These are phyloP conservation scores for Tiphia femorata DNA, from an alignment of 2,888 invertebrate genomes.

Conservation along the genomic window DNA sequence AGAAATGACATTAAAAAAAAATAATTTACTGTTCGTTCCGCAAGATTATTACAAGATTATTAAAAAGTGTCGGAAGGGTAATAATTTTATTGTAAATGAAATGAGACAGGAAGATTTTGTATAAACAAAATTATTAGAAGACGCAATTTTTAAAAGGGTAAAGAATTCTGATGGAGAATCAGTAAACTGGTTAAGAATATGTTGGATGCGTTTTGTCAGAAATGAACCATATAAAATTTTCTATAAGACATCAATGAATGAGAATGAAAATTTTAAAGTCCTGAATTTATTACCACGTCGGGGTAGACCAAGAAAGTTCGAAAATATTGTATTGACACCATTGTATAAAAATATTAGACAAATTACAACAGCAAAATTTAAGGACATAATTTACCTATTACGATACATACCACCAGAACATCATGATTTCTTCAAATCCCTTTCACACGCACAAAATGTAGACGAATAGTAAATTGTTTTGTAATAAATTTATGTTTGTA, in stretches of 20 bases:
- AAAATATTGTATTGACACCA: conserved; percentile 35
- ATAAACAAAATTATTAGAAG: conserved; percentile 18
- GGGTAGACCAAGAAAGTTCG: conserved; percentile 17
- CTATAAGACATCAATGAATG: conserved; percentile 34
- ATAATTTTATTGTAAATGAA: conserved; percentile 34
- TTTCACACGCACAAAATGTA: conserved; percentile 2
- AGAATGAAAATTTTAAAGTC: conserved; percentile 29
- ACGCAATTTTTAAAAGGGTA: conserved; percentile 16
- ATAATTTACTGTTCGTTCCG: conserved; percentile 24
- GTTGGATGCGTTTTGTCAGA: conserved; percentile 19
- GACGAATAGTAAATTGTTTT: conserved; percentile 10
- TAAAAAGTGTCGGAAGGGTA: conserved; percentile 27
- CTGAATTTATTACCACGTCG: not conserved
- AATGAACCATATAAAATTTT: conserved; percentile 36
- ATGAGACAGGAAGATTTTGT: conserved; percentile 30
- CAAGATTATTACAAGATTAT: conserved; percentile 33
- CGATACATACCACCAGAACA: not conserved
- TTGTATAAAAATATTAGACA: conserved; percentile 36
- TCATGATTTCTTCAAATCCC: conserved; percentile 4
- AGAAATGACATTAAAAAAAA: conserved; percentile 42
- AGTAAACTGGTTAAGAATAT: conserved; percentile 24
- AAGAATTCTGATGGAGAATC: conserved; percentile 34
- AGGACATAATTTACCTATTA: not conserved
- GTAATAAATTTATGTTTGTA: conserved; percentile 4
- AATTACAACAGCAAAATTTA: conserved; percentile 35